Evolutionary conservation across 2,888 invertebrate species (phyloP).

Genomic region (Lagria hirta): DNA sequence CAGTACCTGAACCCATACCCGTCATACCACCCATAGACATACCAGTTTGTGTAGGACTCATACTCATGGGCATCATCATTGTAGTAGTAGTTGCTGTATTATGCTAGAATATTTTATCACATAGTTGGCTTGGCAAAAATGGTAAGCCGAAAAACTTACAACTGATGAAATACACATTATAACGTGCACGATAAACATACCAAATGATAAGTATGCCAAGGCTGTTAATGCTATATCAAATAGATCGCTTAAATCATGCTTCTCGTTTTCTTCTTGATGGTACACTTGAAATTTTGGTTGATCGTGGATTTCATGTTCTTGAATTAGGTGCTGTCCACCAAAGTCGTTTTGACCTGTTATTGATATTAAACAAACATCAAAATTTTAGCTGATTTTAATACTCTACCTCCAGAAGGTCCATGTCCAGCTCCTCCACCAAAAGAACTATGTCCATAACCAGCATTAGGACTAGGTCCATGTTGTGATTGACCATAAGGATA

Average conservation of each 20-base stretch:
- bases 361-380: background rate
- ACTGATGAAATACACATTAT: constrained; percentile 70
- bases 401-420: constrained; percentile 14
- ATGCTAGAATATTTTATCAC: constrained; percentile 13
- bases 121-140: constrained; percentile 1
- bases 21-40: constrained; percentile 43
- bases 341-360: constrained; percentile 21
- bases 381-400: background rate
- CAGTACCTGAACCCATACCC: constrained; percentile 26
- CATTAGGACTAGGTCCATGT: background rate
- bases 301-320: constrained; percentile 35
- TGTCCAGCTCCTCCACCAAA: constrained; percentile 17
- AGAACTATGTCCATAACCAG: constrained; percentile 5
- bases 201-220: constrained; percentile 78
- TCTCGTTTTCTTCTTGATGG: constrained; percentile 45
- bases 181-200: constrained; percentile 77
- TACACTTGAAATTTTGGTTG: constrained; percentile 46
- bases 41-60: constrained; percentile 54
- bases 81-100: constrained; percentile 38
- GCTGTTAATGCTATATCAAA: constrained; percentile 81
- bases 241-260: constrained; percentile 69
- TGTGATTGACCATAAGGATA: constrained; percentile 7
- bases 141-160: no score
- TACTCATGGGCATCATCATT: constrained; percentile 55
- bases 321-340: constrained; percentile 46